phyloP scores from a whole-genome alignment of 2,797 vertebrate genomes.

The Glossophaga mutica region DNA sequence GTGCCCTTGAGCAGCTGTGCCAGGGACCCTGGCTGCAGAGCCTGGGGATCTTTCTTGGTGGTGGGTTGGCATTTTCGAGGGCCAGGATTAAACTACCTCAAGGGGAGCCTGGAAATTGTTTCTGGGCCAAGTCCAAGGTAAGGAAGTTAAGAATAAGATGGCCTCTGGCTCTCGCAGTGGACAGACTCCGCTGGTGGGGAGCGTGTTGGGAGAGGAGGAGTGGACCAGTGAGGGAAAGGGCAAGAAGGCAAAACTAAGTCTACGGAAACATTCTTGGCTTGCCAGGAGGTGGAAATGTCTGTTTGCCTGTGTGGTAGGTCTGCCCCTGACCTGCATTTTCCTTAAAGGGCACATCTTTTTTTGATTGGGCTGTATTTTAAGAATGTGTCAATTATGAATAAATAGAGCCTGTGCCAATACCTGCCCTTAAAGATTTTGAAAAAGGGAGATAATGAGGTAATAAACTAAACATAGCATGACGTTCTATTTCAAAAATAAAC shows the following conservation, averaged over 20 bases:
- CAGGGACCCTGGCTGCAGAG: neutral
- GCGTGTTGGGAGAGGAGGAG: neutral
- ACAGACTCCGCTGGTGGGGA: neutral
- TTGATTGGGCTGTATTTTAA: constrained; percentile 38
- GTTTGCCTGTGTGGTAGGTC: constrained; percentile 29
- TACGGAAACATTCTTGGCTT: constrained; percentile 15
- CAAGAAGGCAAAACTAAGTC: neutral
- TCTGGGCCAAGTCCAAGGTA: neutral
- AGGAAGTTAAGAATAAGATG: neutral
- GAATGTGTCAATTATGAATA: constrained; percentile 31
- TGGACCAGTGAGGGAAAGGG: neutral
- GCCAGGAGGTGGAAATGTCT: constrained; percentile 1
- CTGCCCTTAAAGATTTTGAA: neutral
- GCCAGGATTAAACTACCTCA: neutral
- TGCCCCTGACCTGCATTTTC: constrained; percentile 1
- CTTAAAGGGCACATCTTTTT: constrained; percentile 6
- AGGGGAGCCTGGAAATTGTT: neutral
- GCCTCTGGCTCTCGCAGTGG: neutral
- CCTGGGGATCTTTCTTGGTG: neutral
- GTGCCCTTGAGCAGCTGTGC: neutral
- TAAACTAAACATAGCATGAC: neutral
- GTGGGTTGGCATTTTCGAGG: neutral
- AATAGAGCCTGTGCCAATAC: neutral
- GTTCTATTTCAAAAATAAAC: constrained; percentile 34
- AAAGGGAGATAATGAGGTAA: neutral